Evolutionary conservation across 2,113 vertebrate genomes (phyloP), one percentile per base, ranked within the genome.

Genomic region (Ondatra zibethicus): DNA sequence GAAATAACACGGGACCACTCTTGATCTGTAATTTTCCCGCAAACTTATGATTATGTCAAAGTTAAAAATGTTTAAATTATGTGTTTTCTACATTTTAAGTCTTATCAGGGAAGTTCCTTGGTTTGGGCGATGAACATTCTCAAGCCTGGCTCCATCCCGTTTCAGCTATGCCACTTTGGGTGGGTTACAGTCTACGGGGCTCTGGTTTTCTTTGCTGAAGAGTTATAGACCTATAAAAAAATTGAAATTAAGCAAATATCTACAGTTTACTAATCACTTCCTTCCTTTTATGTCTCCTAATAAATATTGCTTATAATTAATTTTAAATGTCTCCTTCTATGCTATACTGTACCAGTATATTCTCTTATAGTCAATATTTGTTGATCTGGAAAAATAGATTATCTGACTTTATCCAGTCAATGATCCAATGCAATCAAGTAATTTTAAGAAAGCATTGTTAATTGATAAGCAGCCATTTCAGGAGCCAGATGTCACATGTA

Each of bases 21-120:
- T 78, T 65, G 11, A 61, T 61, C 88, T 84, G 25, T 2, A 94
- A 85, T 7, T 89, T 89, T 66, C 80, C 17, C 45, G 2, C 65
- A 85, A 81, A 47, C 70, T 1, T 85, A 85, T 88, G 82, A 72
- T 94, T 88, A 87, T 52, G 85, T 94, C 50, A 89, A 80, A 96
- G 66, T 61, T 39, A 75, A 86, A 91, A 93, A 73, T 2, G 31
- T 70, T 88, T 89, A n/a, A 10, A n/a, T 47, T 70, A 61, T 1
- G 8, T 50, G 91, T 80, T 45, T 47, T 80, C 52, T 93, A 1
- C 9, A 82, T 78, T 78, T 88, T 23, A 42, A 29, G 63, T 68
- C 2, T 58, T 80, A 3, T 52, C 7, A 61, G 6, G 7, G 90
- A 90, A 88, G 39, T 61, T 19, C 29, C 42, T n/a, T 12, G 3